phyloP scores from a whole-genome alignment of 2,888 invertebrate genomes.

The Antheraea assamensis region DNA sequence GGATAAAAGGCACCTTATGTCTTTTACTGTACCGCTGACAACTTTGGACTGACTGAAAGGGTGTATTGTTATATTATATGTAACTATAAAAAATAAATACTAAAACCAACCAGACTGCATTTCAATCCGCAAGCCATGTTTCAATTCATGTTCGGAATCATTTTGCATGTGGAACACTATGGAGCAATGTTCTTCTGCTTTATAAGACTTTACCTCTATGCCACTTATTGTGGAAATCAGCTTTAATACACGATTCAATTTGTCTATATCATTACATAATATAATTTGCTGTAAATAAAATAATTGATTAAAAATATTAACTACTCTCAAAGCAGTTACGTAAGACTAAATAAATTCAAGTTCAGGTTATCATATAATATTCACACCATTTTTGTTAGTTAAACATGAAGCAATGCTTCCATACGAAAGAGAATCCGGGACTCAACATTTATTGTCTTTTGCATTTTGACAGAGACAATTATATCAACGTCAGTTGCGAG shows the following conservation, averaged over 20 bases:
- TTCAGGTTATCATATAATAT: not conserved
- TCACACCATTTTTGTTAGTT: too few relatives aligned
- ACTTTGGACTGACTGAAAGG: too few relatives aligned
- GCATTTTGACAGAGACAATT: too few relatives aligned
- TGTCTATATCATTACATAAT: constrained; percentile 50
- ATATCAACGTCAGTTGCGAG: too few relatives aligned
- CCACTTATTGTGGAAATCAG: constrained; percentile 62
- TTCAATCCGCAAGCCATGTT: constrained; percentile 66
- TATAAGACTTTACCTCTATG: constrained; percentile 66
- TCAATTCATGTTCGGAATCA: constrained; percentile 43
- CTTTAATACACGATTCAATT: constrained; percentile 48
- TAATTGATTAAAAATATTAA: not conserved
- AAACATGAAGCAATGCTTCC: too few relatives aligned
- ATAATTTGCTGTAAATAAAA: constrained; percentile 56
- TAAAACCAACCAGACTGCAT: constrained; percentile 52
- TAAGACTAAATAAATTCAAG: too few relatives aligned
- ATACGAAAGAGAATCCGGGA: too few relatives aligned
- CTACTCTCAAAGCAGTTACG: not conserved
- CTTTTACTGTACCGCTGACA: too few relatives aligned
- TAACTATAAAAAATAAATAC: not conserved
- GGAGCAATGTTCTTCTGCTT: constrained; percentile 58
- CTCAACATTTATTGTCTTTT: too few relatives aligned
- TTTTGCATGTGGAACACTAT: constrained; percentile 69
- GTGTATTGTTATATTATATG: too few relatives aligned
- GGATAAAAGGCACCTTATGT: too few relatives aligned